Percentiles rank a stretch among this genome's conserved stretches.
phyloP scores from a whole-genome alignment of 1,140 invertebrate genomes.

The Ctenoplectra terminalis region DNA sequence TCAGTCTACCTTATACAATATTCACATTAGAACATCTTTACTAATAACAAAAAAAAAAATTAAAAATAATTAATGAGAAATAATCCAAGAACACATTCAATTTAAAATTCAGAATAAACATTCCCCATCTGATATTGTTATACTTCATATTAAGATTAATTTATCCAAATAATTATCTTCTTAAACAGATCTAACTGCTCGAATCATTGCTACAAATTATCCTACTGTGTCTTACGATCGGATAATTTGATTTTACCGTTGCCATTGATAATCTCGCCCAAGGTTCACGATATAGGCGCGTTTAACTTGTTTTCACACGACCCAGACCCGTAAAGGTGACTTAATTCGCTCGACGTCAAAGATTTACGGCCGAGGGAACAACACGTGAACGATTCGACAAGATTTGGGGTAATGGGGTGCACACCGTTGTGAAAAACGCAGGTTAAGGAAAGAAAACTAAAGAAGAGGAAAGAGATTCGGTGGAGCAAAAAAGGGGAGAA shows the following conservation, averaged over 20 bases:
- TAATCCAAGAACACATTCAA: too few relatives aligned
- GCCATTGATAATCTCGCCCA: conserved; percentile 42
- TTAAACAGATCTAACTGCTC: background rate
- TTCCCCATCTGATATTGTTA: too few relatives aligned
- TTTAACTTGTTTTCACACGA: conserved; percentile 65
- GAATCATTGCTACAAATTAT: too few relatives aligned
- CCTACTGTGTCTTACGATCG: conserved; percentile 15
- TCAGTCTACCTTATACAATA: too few relatives aligned
- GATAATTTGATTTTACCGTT: conserved; percentile 19
- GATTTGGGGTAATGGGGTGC: conserved; percentile 58
- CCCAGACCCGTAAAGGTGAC: conserved; percentile 54
- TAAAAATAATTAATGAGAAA: too few relatives aligned
- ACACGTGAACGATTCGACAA: conserved; percentile 21
- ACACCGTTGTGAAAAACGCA: conserved; percentile 20
- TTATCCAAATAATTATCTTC: too few relatives aligned
- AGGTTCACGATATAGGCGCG: conserved; percentile 35
- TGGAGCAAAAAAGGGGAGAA: background rate
- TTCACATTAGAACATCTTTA: too few relatives aligned
- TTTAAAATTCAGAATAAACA: too few relatives aligned
- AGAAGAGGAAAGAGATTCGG: background rate
- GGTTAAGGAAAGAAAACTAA: conserved; percentile 2
- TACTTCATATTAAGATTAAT: too few relatives aligned
- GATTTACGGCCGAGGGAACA: conserved; percentile 58
- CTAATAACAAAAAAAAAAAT: too few relatives aligned
- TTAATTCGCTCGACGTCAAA: conserved; percentile 62